These are phyloP conservation scores for Plutomurus gul DNA, from an alignment of 1,140 invertebrate species.

Conservation along the genomic window DNA sequence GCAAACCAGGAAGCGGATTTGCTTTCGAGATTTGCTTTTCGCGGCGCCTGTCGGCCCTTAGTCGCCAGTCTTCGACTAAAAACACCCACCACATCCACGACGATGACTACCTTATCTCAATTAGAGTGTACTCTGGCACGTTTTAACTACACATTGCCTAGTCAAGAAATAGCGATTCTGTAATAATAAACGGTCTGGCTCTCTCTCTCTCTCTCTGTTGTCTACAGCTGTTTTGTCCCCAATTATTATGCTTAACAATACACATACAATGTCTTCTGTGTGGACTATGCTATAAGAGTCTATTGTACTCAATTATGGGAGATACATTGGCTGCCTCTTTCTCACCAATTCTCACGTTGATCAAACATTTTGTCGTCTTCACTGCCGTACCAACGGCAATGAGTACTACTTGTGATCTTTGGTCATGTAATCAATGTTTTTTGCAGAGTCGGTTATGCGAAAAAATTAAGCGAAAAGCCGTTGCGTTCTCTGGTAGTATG, in stretches of 20 bases:
- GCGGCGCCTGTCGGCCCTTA: neutral
- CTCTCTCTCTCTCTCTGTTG: too few species aligned
- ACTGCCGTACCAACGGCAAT: neutral
- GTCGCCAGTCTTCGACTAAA: slow-evolving; percentile 22
- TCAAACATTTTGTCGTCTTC: neutral
- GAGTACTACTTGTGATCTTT: neutral
- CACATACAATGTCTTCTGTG: too few species aligned
- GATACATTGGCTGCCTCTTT: neutral
- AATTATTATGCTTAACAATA: too few species aligned
- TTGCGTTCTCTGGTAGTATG: neutral
- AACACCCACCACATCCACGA: slow-evolving; percentile 24
- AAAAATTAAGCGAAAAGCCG: slow-evolving; percentile 2
- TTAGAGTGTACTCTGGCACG: too few species aligned
- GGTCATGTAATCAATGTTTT: neutral
- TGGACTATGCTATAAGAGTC: too few species aligned
- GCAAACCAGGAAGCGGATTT: slow-evolving; percentile 28
- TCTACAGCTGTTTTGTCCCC: too few species aligned
- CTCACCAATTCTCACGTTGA: slow-evolving; percentile 10
- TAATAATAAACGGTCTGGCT: too few species aligned
- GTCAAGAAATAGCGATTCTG: too few species aligned
- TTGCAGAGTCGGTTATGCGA: too few species aligned
- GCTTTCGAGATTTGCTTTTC: slow-evolving; percentile 26
- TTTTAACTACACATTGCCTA: too few species aligned
- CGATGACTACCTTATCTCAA: slow-evolving; percentile 20
- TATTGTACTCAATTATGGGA: neutral